Evolutionary conservation across 2,797 vertebrate genomes (phyloP), one percentile per base, ranked within the genome.

Genomic region (Erpetoichthys calabaricus): DNA sequence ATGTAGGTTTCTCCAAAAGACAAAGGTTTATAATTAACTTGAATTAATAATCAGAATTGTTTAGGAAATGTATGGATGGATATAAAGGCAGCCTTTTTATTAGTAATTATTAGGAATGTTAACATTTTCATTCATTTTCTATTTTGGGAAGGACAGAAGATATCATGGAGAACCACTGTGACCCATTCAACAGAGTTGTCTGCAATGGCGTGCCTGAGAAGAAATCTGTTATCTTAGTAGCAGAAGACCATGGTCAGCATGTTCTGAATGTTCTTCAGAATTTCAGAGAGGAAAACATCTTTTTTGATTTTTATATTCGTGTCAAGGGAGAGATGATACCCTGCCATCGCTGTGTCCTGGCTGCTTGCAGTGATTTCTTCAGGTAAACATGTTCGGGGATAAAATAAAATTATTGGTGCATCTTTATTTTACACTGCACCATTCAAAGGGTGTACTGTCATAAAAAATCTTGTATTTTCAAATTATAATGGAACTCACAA

Each of bases 351-450:
- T 95, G 93, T 70, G 91, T 98, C 61, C 80, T 99, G 63, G 91
- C 94, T 42, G 91, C 91, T 2, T 90, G 91, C 80, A 99, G 95
- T 73, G 91, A 99, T 77, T 98, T 98, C 81, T 99, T 98, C 83
- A 95, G 92, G 94, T 90, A 84, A 72, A 65, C 5, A 3, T 6
- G 25, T 6, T 8, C 10, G 7, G 42, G 43, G 59, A 56, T 8
- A 51, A 7, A 53, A 41, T 49, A 44, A n/a, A 57, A 5, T 7
- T 42, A 44, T 25, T 4, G 58, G 44, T 46, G 7, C 46, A 8
- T 52, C 8, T 56, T 42, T 47, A 43, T 8, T 58, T 45, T 54
- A 6, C 3, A 42, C 41, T 10, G 8, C 51, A 6, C 4, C 6
- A 43, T 47, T 5, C 4, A 8, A 8, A 7, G 42, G 45, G 53